Conservation (phyloP, 1,140 invertebrate species). For the Dreissena rostriformis region DNA sequence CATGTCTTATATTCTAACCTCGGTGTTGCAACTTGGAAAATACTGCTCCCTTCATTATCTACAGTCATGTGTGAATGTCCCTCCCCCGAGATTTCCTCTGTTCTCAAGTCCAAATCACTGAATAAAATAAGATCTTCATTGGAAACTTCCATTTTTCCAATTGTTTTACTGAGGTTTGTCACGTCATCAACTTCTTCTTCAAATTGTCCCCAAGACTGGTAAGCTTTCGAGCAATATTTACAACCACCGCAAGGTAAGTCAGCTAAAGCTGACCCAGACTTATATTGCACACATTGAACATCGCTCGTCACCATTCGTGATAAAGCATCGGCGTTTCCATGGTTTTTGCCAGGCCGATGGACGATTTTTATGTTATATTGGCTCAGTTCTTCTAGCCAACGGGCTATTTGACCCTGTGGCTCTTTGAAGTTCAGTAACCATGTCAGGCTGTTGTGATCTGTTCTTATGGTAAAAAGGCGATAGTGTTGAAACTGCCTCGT, state of each 20-base stretch:
- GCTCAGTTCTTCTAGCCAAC: conserved; percentile 33
- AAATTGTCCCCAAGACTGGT: conserved; percentile 10
- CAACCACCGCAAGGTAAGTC: conserved; percentile 42
- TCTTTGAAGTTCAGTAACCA: conserved; percentile 49
- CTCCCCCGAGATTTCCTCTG: neutral
- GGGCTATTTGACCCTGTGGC: conserved; percentile 13
- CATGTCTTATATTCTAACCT: neutral
- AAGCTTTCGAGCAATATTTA: conserved; percentile 7
- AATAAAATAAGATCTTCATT: neutral
- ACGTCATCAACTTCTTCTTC: conserved; percentile 5
- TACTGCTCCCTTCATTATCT: neutral
- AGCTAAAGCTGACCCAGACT: too few relatives aligned
- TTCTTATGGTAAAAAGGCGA: conserved; percentile 31
- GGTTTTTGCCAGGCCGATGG: conserved; percentile 11
- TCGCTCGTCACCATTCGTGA: neutral
- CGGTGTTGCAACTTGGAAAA: neutral
- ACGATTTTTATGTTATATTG: conserved; percentile 28
- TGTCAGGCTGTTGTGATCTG: conserved; percentile 42
- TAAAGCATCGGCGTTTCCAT: conserved; percentile 44
- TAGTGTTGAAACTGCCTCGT: conserved; percentile 46
- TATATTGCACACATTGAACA: neutral
- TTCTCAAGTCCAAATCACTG: too few relatives aligned
- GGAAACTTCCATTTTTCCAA: neutral
- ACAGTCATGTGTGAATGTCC: neutral
- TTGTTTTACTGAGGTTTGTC: neutral